Percentiles rank a stretch among this genome's conserved stretches.
phyloP scores from a whole-genome alignment of 1,140 invertebrate genomes.

The Lepidurus couesii region DNA sequence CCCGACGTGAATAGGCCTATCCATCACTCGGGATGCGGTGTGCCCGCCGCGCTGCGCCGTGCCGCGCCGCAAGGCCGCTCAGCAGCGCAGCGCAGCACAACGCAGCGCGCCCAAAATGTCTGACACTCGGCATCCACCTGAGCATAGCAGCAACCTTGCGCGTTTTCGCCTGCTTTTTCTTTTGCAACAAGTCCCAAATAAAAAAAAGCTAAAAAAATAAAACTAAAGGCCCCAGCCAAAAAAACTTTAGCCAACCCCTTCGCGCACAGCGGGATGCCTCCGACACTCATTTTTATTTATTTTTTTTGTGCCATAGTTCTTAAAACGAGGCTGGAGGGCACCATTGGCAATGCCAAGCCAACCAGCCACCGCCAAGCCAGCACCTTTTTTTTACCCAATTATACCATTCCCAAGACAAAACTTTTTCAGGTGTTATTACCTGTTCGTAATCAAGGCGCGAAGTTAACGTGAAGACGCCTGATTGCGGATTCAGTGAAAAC shows the following conservation, averaged over 20 bases:
- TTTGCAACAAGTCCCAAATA: background rate
- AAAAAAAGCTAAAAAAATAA: background rate
- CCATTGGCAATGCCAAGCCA: background rate
- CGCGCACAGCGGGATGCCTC: slow-evolving; percentile 8
- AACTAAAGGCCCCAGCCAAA: background rate
- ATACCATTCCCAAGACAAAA: background rate
- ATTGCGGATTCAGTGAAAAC: slow-evolving; percentile 83
- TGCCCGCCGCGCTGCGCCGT: slow-evolving; percentile 1
- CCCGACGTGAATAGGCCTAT: slow-evolving; percentile 24
- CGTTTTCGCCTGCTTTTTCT: background rate
- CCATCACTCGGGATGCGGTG: background rate
- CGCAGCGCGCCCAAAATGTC: background rate
- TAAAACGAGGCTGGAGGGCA: background rate
- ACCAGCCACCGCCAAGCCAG: background rate
- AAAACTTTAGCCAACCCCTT: background rate
- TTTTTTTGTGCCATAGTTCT: background rate
- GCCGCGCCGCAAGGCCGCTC: slow-evolving; percentile 16
- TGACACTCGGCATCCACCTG: slow-evolving; percentile 20
- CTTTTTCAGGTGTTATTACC: slow-evolving; percentile 50
- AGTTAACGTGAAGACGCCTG: slow-evolving; percentile 80
- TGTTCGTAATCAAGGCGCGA: slow-evolving; percentile 87
- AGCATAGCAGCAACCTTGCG: slow-evolving; percentile 9
- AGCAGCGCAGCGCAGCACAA: background rate
- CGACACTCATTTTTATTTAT: slow-evolving; percentile 19
- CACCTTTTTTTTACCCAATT: background rate